Evolutionary conservation across 2,888 invertebrate genomes (phyloP).

Genomic region (Orthosia gothica): DNA sequence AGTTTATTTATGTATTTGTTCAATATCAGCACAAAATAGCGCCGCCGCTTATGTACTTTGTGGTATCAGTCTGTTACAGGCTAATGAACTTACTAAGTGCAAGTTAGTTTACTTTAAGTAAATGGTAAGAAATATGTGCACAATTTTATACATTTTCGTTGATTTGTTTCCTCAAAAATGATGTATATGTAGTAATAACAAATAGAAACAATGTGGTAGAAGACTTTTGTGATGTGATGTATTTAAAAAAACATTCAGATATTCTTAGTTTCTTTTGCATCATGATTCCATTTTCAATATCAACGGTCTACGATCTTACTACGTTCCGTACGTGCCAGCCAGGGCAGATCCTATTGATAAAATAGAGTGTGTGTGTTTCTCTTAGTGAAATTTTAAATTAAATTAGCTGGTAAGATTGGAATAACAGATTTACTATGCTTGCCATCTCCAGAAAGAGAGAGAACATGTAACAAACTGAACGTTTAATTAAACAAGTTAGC

Average conservation of each 20-base stretch:
- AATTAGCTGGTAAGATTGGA: too few species aligned
- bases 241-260: neutral
- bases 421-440: neutral
- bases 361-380: neutral
- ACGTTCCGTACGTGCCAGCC: neutral
- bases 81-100: constrained; percentile 5
- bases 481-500: constrained; percentile 15
- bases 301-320: neutral
- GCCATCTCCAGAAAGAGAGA: neutral
- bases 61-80: neutral
- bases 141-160: neutral
- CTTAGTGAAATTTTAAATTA: too few species aligned
- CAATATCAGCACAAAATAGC: too few species aligned
- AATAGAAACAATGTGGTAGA: too few species aligned
- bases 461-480: neutral
- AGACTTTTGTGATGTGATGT: too few species aligned
- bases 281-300: neutral
- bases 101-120: neutral
- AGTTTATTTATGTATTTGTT: constrained; percentile 1
- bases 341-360: neutral
- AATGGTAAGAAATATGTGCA: neutral
- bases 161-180: neutral
- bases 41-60: too few species aligned
- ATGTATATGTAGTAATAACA: too few species aligned
- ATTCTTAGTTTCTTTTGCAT: neutral